These are phyloP conservation scores for Perodicticus potto DNA, from an alignment of 2,797 vertebrate genomes.

Conservation along the genomic window DNA sequence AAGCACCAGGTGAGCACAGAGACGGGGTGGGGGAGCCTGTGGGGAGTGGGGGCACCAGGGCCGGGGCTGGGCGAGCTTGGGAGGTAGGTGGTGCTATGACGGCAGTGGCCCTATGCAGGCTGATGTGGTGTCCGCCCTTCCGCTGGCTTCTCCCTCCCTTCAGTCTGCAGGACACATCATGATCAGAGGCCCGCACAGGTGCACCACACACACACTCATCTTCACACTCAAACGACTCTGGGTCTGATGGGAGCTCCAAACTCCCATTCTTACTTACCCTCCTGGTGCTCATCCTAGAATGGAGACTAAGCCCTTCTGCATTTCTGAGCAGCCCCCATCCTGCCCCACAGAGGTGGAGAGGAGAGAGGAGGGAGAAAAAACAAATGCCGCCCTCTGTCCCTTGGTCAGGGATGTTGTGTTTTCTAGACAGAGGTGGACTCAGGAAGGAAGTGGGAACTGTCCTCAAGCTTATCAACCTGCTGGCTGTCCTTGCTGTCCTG, in stretches of 20 bases:
- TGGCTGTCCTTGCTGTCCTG: not conserved
- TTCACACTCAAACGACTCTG: not conserved
- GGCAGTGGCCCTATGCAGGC: not conserved
- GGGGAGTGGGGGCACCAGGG: not conserved
- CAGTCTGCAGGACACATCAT: not conserved
- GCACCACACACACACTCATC: not conserved
- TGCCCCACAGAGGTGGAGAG: not conserved
- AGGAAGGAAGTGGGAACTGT: not conserved
- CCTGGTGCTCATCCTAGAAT: not conserved
- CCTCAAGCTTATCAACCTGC: not conserved
- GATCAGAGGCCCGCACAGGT: not conserved
- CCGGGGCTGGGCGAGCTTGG: not conserved
- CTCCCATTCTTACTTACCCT: not conserved
- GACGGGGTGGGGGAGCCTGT: not conserved
- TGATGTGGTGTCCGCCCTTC: not conserved
- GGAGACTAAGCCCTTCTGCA: not conserved
- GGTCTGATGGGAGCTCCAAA: not conserved
- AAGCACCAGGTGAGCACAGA: no score
- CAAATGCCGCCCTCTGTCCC: not conserved
- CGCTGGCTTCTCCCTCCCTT: not conserved
- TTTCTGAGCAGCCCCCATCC: not conserved
- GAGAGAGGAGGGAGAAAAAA: not conserved
- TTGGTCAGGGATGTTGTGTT: not conserved
- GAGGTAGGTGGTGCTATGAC: not conserved
- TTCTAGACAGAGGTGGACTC: not conserved